Evolutionary conservation across 2,888 invertebrate species (phyloP), one percentile per base, ranked within the genome.

Genomic region (Balanococcus diminutus): DNA sequence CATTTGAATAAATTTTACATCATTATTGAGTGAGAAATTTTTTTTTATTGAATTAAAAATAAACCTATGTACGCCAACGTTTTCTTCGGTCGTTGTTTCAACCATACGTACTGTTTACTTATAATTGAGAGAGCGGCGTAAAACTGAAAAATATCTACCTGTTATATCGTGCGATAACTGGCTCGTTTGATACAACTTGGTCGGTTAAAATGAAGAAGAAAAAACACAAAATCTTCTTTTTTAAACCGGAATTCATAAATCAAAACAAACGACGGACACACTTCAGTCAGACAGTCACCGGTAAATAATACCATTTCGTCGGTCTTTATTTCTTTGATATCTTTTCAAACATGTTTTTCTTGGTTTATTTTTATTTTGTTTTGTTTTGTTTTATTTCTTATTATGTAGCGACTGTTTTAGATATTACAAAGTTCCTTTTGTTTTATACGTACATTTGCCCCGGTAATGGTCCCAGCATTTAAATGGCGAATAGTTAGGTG

Each of bases 251-350:
- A 84, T 84, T 75, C 84, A 84, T 84, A 84, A 84, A 84, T 84
- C 84, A 84, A 84, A 84, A 84, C 84, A 84, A 84, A 84, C 84
- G 84, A 84, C 75, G 84, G 84, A 84, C 84, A 84, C 84, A 84
- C 84, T 84, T 84, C 84, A 84, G 84, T 84, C 75, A 84, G 84
- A 84, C 84, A 84, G 84, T 84, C 75, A 84, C 84, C 67, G 84
- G 84, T 72, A 84, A 84, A 84, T 84, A 84, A 84, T 84, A 75
- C 84, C 84, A 75, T 75, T 84, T 75, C 46, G 84, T 84, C 84
- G 84, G 84, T 75, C 39, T 84, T 84, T 46, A 39, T 84, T 36
- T 39, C 75, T 84, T 84, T 84, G 84, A 84, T 84, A 84, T 84
- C 42, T 72, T 84, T 75, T 84, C 84, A 75, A 84, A 84, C 84